phyloP scores from a whole-genome alignment of 2,888 invertebrate genomes.

The Lacanobia oleracea region DNA sequence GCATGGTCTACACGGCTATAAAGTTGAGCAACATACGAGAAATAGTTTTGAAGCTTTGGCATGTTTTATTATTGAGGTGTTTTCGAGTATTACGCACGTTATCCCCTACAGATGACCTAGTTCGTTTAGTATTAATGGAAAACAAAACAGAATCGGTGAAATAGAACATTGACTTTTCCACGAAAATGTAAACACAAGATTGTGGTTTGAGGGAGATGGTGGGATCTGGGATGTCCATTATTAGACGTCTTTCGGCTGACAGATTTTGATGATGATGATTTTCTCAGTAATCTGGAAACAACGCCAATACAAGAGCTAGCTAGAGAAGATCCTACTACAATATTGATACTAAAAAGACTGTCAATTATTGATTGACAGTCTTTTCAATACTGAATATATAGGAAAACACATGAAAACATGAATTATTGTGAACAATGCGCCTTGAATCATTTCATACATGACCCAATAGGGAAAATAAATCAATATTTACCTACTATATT shows the following conservation, averaged over 20 bases:
- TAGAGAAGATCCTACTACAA: background rate
- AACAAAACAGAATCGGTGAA: background rate
- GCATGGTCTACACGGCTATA: background rate
- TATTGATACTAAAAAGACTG: slow-evolving; percentile 1
- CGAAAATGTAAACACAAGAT: background rate
- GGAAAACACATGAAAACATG: slow-evolving; percentile 9
- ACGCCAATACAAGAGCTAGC: background rate
- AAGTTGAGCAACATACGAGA: slow-evolving; percentile 16
- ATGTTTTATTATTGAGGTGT: slow-evolving; percentile 19
- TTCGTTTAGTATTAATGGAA: slow-evolving; percentile 1
- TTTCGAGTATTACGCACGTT: slow-evolving; percentile 22
- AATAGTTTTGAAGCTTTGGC: slow-evolving; percentile 33
- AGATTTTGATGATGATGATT: background rate
- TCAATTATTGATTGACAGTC: too few relatives aligned
- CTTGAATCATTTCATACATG: slow-evolving; percentile 9
- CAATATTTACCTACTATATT: slow-evolving; percentile 6
- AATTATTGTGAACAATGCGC: slow-evolving; percentile 11
- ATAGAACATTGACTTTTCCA: background rate
- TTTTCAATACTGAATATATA: background rate
- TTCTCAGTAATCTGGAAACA: background rate
- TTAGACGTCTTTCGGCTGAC: too few relatives aligned
- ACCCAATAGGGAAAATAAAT: slow-evolving; percentile 24
- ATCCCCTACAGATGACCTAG: slow-evolving; percentile 34
- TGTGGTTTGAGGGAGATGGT: background rate
- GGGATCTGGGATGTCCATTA: too few relatives aligned